A percentile compares a stretch with the other conserved stretches of the same genome.
Evolutionary conservation across 1,140 invertebrate species (phyloP).

Genomic region (Hormaphis cornu): DNA sequence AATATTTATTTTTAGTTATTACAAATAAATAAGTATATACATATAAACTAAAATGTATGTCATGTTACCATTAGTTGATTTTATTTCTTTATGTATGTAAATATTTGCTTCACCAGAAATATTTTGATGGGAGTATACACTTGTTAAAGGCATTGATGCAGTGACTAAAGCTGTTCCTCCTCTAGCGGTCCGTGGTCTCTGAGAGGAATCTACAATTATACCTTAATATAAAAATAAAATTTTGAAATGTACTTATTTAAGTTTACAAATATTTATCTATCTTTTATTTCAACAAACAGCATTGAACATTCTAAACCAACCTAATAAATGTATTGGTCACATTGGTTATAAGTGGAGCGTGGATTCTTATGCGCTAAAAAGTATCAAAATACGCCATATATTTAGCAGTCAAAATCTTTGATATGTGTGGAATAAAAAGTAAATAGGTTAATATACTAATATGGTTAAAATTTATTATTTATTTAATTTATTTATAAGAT

Average conservation of each 20-base stretch:
- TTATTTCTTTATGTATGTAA: background rate
- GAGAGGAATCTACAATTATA: slow-evolving; percentile 16
- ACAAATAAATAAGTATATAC: background rate
- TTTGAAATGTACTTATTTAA: background rate
- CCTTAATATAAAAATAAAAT: background rate
- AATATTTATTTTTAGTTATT: background rate
- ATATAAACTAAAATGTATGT: background rate
- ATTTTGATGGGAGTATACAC: slow-evolving; percentile 14
- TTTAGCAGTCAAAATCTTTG: too few species aligned
- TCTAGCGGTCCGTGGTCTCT: background rate
- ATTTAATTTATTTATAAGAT: too few species aligned
- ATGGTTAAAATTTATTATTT: too few species aligned
- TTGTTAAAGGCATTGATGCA: background rate
- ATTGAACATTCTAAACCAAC: too few species aligned
- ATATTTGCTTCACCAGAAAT: slow-evolving; percentile 7
- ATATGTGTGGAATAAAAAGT: too few species aligned
- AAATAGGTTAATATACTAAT: too few species aligned
- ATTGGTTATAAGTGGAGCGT: too few species aligned
- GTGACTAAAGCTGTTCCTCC: slow-evolving; percentile 15
- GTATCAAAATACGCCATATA: too few species aligned
- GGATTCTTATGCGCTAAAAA: too few species aligned
- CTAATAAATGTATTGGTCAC: too few species aligned
- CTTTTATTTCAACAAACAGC: too few species aligned
- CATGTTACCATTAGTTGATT: background rate
- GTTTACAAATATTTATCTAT: background rate